Conservation (phyloP, 2,113 vertebrate genomes). For the Sterna hirundo region DNA sequence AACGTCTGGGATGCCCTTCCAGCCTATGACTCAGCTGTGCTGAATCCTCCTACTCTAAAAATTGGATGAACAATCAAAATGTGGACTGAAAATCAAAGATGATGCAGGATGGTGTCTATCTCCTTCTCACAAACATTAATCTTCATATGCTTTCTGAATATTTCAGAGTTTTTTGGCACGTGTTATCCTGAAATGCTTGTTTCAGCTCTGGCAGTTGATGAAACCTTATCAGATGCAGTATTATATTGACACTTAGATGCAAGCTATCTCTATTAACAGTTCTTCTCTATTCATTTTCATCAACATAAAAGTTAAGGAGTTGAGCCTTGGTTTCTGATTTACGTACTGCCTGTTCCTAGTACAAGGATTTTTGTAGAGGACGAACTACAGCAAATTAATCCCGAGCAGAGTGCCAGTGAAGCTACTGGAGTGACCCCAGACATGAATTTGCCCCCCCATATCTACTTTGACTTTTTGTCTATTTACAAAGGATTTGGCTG, state of each 20-base stretch:
- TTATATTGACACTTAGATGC: not conserved
- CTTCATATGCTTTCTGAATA: not conserved
- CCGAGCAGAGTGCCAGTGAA: not conserved
- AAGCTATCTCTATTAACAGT: not conserved
- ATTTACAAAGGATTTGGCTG: constrained; percentile 44
- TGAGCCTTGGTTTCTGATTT: not conserved
- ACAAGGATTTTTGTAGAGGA: not conserved
- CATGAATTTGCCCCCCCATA: not conserved
- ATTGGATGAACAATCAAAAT: not conserved
- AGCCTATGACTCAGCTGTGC: not conserved
- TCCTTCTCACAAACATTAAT: not conserved
- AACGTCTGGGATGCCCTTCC: not conserved
- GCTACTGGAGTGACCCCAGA: not conserved
- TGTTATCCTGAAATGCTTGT: not conserved
- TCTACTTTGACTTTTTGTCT: constrained; percentile 15
- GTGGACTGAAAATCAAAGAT: not conserved
- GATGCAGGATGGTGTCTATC: not conserved
- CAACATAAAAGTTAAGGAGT: not conserved
- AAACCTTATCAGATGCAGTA: constrained; percentile 2
- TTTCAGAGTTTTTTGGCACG: not conserved
- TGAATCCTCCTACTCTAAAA: not conserved
- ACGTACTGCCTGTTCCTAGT: not conserved
- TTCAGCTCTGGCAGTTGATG: not conserved
- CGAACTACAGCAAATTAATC: not conserved
- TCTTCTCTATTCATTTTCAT: not conserved